Percentiles rank a stretch among this genome's conserved stretches.
These are phyloP conservation scores for Acanthisitta chloris DNA, from an alignment of 2,113 vertebrate genomes.

Conservation along the genomic window DNA sequence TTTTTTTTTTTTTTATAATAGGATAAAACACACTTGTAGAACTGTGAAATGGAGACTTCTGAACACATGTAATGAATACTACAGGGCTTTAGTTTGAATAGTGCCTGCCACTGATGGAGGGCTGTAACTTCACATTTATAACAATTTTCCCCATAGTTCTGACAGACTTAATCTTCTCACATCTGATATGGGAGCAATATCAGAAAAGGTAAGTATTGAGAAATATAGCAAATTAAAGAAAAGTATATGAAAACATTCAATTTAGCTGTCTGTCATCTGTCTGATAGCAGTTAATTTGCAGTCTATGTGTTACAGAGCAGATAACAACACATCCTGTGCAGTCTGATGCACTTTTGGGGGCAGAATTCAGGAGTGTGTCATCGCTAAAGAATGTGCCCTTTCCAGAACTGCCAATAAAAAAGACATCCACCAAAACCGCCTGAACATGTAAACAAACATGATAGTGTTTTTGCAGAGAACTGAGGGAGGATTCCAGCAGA, in stretches of 20 bases:
- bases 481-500: not conserved
- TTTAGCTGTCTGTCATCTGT: not conserved
- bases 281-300: not conserved
- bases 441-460: not conserved
- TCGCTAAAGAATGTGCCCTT: not conserved
- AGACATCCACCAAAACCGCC: not conserved
- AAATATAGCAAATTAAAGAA: not conserved
- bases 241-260: not conserved
- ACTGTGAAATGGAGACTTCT: not conserved
- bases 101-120: not conserved
- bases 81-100: not conserved
- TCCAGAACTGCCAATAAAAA: not conserved
- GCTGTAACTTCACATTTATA: not conserved
- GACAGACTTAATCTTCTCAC: not conserved
- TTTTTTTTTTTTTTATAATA: not conserved
- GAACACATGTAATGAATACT: not conserved
- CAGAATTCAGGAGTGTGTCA: not conserved
- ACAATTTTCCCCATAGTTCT: not conserved
- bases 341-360: not conserved
- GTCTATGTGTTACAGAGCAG: not conserved
- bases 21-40: not conserved
- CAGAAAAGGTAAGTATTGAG: not conserved
- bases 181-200: not conserved
- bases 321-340: slow-evolving; percentile 13
- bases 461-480: not conserved